A percentile compares a stretch with the other conserved stretches of the same genome.
phyloP scores from a whole-genome alignment of 2,888 invertebrate genomes.

The Rhyacophila evoluta region DNA sequence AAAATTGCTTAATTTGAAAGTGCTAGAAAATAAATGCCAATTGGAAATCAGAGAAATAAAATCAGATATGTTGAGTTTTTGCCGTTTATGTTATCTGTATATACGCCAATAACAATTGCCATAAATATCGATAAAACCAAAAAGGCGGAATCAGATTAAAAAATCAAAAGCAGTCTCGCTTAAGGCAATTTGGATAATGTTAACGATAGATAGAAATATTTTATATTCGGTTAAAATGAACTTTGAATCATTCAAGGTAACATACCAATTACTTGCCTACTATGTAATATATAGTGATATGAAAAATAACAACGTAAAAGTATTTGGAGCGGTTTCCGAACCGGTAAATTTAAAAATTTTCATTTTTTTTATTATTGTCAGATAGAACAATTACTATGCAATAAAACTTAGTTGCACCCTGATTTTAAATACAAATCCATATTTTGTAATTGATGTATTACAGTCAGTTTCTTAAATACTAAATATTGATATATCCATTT shows the following conservation, averaged over 20 bases:
- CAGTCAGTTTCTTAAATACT: no score
- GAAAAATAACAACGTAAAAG: background rate
- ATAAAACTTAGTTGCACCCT: no score
- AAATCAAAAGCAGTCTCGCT: background rate
- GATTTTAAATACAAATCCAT: no score
- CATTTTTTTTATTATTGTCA: no score
- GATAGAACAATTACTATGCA: no score
- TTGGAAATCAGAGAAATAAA: no score
- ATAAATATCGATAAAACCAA: background rate
- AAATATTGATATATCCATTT: no score
- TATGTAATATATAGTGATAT: background rate
- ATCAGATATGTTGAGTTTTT: no score
- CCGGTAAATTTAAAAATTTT: no score
- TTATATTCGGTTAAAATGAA: background rate
- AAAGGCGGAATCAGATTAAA: conserved; percentile 20
- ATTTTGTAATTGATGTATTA: no score
- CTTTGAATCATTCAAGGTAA: conserved; percentile 4
- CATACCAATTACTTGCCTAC: background rate
- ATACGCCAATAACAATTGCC: background rate
- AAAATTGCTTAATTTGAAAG: no score
- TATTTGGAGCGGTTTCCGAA: conserved; percentile 1
- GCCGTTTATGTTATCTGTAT: background rate
- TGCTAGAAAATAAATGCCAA: no score
- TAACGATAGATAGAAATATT: background rate
- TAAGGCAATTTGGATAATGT: background rate